These are phyloP conservation scores for Abrostola tripartita DNA, from an alignment of 2,888 invertebrate genomes.

Conservation along the genomic window DNA sequence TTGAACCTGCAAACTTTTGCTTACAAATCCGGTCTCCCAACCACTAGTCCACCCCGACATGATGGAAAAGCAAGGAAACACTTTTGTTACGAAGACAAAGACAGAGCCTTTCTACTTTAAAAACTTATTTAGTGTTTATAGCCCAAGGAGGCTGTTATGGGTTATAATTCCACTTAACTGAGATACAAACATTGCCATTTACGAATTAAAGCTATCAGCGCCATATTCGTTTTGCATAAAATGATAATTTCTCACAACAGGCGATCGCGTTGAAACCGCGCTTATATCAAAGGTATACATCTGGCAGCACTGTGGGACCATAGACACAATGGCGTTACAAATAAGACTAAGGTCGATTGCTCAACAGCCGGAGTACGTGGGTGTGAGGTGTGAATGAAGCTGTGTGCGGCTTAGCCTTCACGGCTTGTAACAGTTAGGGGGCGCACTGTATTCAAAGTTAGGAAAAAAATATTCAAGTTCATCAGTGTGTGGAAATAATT, in stretches of 20 bases:
- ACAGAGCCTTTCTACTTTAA: too few species aligned
- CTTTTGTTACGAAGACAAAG: too few species aligned
- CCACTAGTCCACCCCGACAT: too few species aligned
- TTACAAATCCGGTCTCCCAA: too few species aligned
- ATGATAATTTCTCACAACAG: constrained; percentile 4
- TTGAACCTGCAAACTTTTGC: too few species aligned
- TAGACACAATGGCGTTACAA: constrained; percentile 69
- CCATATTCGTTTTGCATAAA: not conserved
- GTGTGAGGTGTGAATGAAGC: constrained; percentile 45
- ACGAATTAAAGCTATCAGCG: not conserved
- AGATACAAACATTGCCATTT: too few species aligned
- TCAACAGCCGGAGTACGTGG: constrained; percentile 58
- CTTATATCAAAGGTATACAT: constrained; percentile 36
- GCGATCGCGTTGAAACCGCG: constrained; percentile 21
- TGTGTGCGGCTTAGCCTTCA: constrained; percentile 17
- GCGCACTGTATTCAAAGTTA: not conserved
- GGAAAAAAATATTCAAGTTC: constrained; percentile 11
- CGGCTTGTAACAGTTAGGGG: constrained; percentile 1
- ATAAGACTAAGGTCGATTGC: constrained; percentile 78
- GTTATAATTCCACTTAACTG: too few species aligned
- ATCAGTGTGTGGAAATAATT: constrained; percentile 14
- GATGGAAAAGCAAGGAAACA: too few species aligned
- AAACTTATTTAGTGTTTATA: too few species aligned
- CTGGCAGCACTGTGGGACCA: constrained; percentile 48
- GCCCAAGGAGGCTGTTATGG: too few species aligned